Evolutionary conservation across 2,797 vertebrate species (phyloP), one percentile per base, ranked within the genome.

Genomic region (Lepus oiostolus): DNA sequence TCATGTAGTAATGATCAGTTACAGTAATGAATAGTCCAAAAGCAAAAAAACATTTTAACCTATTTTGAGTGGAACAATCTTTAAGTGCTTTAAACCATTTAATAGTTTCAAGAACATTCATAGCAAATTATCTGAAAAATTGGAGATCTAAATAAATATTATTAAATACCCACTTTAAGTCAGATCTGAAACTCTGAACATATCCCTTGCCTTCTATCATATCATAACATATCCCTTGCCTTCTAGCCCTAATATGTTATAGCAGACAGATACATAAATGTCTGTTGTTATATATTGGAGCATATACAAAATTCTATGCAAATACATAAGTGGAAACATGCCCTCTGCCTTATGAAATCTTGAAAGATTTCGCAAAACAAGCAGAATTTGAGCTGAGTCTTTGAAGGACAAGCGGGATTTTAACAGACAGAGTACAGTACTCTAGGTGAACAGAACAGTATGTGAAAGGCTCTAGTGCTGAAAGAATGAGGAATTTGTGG

Each of bases 91-190:
- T 50, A 81, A 75, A 92, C 11, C 6, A 67, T 52, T 83, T 94
- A 74, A 38, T 91, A 47, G 22, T 95, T 95, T 79, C 21, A 93
- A 92, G 35, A 81, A 32, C 58, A 87, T 11, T 72, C 19, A 54
- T 70, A 87, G 58, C 26, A 68, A 88, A 35, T 94, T 47, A 83
- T 71, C 63, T 95, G 67, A 87, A 96, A 90, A 89, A 50, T 38
- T 90, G 4, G 26, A 88, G 7, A 9, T 54, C 74, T 77, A 68
- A 92, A 71, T 19, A 71, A 81, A 63, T 96, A 77, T 68, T 85
- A 60, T 95, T 91, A 75, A 87, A 89, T 86, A 88, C 42, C 19
- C 47, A 63, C 52, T 83, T 38, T 96, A 60, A 81, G n/a, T 17
- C 75, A 84, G 3, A 65, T 92, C 83, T 77, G 79, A 9, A 72